Percentiles rank a stretch among this genome's conserved stretches.
Conservation (phyloP, 2,888 invertebrate genomes). For the Chironomus riparius region DNA sequence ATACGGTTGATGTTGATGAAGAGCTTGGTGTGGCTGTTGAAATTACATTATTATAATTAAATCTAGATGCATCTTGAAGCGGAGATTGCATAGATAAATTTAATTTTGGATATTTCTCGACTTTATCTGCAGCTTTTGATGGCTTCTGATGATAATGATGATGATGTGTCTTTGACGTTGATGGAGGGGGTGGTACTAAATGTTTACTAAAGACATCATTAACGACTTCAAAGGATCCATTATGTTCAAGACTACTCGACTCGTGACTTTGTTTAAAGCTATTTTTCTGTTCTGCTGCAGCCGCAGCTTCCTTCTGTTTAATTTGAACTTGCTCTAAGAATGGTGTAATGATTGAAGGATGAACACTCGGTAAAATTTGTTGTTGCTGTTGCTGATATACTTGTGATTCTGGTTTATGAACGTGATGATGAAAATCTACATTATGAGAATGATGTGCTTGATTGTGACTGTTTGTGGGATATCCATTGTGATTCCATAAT, state of each 20-base stretch:
- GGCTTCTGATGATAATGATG: neutral
- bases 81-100: conserved; percentile 26
- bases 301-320: conserved; percentile 14
- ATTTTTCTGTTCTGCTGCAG: conserved; percentile 10
- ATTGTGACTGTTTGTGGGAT: neutral
- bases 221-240: conserved; percentile 17
- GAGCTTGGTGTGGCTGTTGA: neutral
- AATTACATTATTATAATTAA: conserved; percentile 25
- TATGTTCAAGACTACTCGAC: neutral
- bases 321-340: conserved; percentile 21
- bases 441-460: neutral
- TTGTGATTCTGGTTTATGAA: neutral
- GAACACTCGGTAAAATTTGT: conserved; percentile 2
- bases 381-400: neutral
- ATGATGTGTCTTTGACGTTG: neutral
- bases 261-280: conserved; percentile 1
- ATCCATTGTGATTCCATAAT: neutral
- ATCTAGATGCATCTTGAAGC: conserved; percentile 27
- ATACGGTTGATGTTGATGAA: neutral
- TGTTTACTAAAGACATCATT: conserved; percentile 24
- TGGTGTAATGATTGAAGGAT: conserved; percentile 17
- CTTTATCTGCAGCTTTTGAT: neutral
- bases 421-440: neutral
- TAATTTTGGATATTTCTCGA: neutral
- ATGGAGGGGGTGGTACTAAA: conserved; percentile 17